Base-by-base conservation (phyloP, 1,140 invertebrate species). In the Mizuhopecten yessoensis region DNA sequence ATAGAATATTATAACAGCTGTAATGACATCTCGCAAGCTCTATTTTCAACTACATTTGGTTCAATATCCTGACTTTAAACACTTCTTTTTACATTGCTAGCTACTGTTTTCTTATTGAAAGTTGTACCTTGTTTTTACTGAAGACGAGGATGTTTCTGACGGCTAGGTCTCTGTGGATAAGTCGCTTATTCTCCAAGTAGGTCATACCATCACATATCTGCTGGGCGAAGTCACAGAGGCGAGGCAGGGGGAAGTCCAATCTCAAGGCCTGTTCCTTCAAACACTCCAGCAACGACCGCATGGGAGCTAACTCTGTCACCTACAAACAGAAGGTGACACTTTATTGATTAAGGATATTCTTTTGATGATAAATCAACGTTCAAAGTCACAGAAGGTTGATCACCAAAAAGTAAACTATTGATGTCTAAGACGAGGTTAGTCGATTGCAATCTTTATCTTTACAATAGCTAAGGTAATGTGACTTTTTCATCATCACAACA, bases 191-290 rank as follows among this genome's bases (percentile, higher is more conserved):
- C 97, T 99, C 99, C 88, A 99, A 97, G 97, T 99, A 99, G 93
- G 98, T 98, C 99, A 99, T 99, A 33, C 99, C 99, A 97, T 99
- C 98, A 96, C 98, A 98, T 75, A 99, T 99, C 97, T 99, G 99
- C 93, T 98, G 97, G 23, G 98, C 98, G 96, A 99, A 99, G 96
- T 99, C 98, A 93, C 96, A 97, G 33, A 97, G 94, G 33, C 95
- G 92, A 20, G 96, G 94, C 34, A 99, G 98, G 5, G 98, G 98
- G 96, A 99, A 99, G 96, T 98, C 99, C 0, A 98, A 97, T 3
- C 98, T 96, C 34, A 99, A 96, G 0, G 98, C 98, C 0, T 98
- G 98, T 95, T 99, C 99, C 94, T 99, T 99, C 0, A 99, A 97
- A 95, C 99, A 99, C 97, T 99, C 99, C 20, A 99, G 96, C 42